Conservation (phyloP, 2,888 invertebrate species). For the Hemithea aestivaria region DNA sequence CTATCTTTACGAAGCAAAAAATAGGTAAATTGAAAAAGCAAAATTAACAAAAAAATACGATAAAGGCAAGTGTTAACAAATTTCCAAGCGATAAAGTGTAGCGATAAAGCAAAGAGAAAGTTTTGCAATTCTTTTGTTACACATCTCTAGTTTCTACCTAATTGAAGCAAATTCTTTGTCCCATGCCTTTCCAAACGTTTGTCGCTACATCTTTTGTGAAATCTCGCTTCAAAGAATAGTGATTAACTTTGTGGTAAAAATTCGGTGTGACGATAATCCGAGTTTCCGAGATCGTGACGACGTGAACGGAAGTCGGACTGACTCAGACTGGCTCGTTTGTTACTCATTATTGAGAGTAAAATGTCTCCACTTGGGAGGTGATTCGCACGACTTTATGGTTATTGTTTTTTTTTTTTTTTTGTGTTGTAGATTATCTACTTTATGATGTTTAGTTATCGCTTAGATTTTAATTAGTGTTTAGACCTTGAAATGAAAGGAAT, state of each 20-base stretch:
- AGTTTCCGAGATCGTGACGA: constrained; percentile 51
- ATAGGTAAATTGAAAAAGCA: no score
- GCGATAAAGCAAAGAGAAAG: no score
- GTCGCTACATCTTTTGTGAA: constrained; percentile 30
- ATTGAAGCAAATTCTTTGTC: no score
- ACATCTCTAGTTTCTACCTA: no score
- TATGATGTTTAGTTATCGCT: neutral
- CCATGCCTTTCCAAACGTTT: constrained; percentile 24
- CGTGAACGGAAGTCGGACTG: constrained; percentile 54
- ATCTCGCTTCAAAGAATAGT: constrained; percentile 38
- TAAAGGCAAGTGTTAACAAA: no score
- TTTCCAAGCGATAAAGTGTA: no score
- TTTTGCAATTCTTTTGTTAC: no score
- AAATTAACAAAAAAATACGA: no score
- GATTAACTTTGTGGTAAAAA: constrained; percentile 25
- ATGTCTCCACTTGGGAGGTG: constrained; percentile 1
- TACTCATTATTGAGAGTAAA: constrained; percentile 30
- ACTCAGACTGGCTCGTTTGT: constrained; percentile 44
- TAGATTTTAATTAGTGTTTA: no score
- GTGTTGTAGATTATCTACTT: constrained; percentile 4
- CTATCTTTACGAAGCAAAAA: no score
- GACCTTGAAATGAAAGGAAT: no score
- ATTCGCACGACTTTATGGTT: constrained; percentile 4
- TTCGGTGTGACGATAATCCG: constrained; percentile 32
- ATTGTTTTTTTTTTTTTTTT: constrained; percentile 3